Base-by-base conservation (phyloP, 2,797 vertebrate genomes). In the Tinamus major region DNA sequence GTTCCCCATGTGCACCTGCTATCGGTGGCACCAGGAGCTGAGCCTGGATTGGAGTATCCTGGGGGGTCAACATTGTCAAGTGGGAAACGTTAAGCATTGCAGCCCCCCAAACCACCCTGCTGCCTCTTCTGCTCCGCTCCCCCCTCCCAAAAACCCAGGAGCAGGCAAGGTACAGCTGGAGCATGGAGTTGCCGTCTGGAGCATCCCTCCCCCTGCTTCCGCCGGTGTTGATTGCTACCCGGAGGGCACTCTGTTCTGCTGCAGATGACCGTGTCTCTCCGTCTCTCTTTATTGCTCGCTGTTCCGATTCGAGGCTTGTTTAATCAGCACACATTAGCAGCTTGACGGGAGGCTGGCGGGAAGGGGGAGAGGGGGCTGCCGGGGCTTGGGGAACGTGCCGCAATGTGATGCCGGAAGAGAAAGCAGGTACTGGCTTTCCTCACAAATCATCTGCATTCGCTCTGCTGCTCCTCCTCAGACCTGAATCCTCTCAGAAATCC, bases 301-400 rank as follows among this genome's bases (percentile, higher is more conserved):
- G 70, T 93, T 92, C 92, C 90, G 78, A 91, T 91, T 85, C 85
- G 59, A 85, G 87, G 76, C 81, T 94, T 94, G 82, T 95, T 95
- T 88, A 86, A 92, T 90, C 90, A 92, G 93, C 64, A 89, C 79
- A 71, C 83, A 88, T 91, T 88, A 92, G 58, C 79, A 78, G 64
- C 79, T 65, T 62, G 85, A 85, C 85, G 85, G 82, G 69, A 91
- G 68, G 67, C 59, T 87, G 85, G 68, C 85, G 89, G 87, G 55
- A 91, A 85, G 91, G 81, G 79, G 89, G 75, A 55, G 59, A 79
- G 85, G 37, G 31, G 33, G 37, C 46, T 70, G 71, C 75, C 61
- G 48, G 37, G 33, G 2, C 55, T 72, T 0, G 9, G 49, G 56
- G 65, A 79, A 19, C 8, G 8, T 2, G 53, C 24, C 7, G 31